Evolutionary conservation across 2,113 vertebrate genomes (phyloP).

Genomic region (Egretta garzetta): DNA sequence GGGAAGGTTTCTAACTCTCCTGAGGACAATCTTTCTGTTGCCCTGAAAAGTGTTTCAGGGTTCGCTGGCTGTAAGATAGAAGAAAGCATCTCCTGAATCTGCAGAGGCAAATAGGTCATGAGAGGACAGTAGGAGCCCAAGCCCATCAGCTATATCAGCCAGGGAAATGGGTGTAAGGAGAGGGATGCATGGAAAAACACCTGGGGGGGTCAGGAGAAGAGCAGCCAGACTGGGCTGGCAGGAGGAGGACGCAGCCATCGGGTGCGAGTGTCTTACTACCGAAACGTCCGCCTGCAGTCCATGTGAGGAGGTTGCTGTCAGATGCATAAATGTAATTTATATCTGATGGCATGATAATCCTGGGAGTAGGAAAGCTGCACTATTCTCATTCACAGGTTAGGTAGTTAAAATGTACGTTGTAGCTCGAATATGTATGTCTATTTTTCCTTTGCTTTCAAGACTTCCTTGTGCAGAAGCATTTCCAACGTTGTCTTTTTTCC

Average conservation of each 20-base stretch:
- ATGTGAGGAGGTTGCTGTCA: background rate
- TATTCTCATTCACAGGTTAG: background rate
- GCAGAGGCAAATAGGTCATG: rapidly evolving
- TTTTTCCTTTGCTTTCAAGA: background rate
- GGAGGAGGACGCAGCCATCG: background rate
- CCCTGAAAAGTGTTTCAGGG: background rate
- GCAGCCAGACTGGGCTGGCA: background rate
- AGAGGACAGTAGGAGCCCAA: background rate
- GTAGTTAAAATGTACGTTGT: background rate
- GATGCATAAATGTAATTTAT: rapidly evolving
- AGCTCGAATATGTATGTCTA: background rate
- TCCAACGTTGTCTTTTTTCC: background rate
- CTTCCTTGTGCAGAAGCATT: background rate
- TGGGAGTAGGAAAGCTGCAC: background rate
- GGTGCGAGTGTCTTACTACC: background rate
- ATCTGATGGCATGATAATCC: background rate
- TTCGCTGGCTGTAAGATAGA: background rate
- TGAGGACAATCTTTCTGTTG: background rate
- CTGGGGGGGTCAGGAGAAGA: too few species aligned
- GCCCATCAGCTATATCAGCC: background rate
- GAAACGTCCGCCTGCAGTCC: background rate
- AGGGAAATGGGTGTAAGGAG: background rate
- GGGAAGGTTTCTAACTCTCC: background rate
- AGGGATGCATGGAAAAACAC: rapidly evolving
- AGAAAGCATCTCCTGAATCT: background rate